Conservation (phyloP, 2,888 invertebrate genomes). For the Ectobius pallidus region DNA sequence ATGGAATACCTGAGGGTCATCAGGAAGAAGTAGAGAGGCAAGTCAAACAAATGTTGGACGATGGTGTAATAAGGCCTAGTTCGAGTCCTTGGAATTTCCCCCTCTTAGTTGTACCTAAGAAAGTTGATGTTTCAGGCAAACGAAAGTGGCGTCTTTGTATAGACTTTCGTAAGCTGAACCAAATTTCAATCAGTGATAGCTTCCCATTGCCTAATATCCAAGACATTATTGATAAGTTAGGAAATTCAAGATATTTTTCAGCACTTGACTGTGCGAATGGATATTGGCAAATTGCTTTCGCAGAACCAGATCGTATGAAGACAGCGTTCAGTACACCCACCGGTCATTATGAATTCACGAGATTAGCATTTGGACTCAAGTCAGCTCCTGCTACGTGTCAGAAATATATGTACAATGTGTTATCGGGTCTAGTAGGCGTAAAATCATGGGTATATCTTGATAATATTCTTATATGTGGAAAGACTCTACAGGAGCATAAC, state of each 20-base stretch:
- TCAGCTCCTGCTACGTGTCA: conserved; percentile 10
- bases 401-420: neutral
- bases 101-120: conserved; percentile 12
- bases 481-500: neutral
- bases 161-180: neutral
- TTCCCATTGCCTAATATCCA: conserved; percentile 15
- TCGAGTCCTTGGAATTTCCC: neutral
- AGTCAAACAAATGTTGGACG: neutral
- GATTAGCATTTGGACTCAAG: neutral
- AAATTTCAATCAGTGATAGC: neutral
- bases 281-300: conserved; percentile 1
- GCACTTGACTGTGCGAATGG: conserved; percentile 16
- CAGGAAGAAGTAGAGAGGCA: neutral
- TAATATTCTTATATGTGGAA: conserved; percentile 38
- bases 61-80: neutral
- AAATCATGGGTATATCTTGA: conserved; percentile 44
- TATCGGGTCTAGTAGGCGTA: neutral
- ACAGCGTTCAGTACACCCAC: conserved; percentile 7
- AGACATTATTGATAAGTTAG: conserved; percentile 13
- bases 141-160: neutral
- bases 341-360: neutral
- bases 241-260: conserved; percentile 3
- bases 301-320: neutral
- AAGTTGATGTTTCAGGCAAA: neutral
- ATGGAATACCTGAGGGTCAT: neutral